Percentiles rank a stretch among this genome's conserved stretches.
phyloP scores from a whole-genome alignment of 2,113 vertebrate species.

The Dromaius novaehollandiae region DNA sequence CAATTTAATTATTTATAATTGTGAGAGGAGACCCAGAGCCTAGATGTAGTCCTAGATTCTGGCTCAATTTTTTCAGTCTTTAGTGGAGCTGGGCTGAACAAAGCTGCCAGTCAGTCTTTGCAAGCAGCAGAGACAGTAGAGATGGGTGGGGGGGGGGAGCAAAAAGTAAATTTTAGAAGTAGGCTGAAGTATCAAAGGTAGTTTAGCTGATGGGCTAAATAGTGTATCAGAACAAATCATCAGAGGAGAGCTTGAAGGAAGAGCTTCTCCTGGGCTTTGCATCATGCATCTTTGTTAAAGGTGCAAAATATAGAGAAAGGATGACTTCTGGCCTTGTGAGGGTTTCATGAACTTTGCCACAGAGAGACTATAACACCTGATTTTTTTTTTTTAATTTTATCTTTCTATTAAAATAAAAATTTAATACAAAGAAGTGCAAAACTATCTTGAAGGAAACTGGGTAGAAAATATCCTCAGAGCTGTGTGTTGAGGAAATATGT shows the following conservation, averaged over 20 bases:
- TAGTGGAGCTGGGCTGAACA: not conserved
- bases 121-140: not conserved
- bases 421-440: not conserved
- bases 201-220: not conserved
- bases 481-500: fast-evolving
- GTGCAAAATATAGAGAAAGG: not conserved
- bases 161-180: too few relatives aligned
- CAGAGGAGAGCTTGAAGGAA: not conserved
- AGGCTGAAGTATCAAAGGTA: fast-evolving
- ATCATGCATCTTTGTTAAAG: not conserved
- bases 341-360: not conserved
- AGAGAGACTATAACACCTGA: not conserved
- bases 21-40: not conserved
- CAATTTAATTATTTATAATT: not conserved
- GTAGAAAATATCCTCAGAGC: not conserved
- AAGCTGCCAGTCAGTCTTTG: not conserved
- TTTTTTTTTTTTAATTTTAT: not conserved
- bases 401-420: not conserved
- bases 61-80: too few relatives aligned
- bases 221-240: fast-evolving
- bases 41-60: too few relatives aligned
- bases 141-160: not conserved
- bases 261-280: not conserved
- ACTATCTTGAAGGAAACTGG: not conserved
- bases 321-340: not conserved